A percentile compares a stretch with the other conserved stretches of the same genome.
phyloP scores from a whole-genome alignment of 2,888 invertebrate species.

The Leistus spinibarbis region DNA sequence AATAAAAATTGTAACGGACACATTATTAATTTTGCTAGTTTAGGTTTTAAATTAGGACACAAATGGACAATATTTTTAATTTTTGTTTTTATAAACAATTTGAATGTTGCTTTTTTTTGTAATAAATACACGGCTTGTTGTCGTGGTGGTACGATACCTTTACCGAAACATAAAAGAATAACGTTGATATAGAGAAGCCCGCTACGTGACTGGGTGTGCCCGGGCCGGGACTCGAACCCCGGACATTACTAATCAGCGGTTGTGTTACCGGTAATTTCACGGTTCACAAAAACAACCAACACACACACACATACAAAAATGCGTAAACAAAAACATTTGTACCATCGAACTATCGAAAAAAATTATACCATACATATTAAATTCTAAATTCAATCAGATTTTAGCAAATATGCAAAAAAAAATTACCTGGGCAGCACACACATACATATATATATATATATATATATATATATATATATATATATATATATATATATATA shows the following conservation, averaged over 20 bases:
- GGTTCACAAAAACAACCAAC: neutral
- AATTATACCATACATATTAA: neutral
- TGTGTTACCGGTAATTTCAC: neutral
- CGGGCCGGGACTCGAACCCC: conserved; percentile 8
- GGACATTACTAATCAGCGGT: conserved; percentile 14
- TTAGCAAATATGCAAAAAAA: too few species aligned
- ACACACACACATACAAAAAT: neutral
- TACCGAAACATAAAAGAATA: neutral
- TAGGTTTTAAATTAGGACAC: too few species aligned
- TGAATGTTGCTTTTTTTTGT: neutral
- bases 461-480: too few species aligned
- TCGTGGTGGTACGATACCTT: neutral
- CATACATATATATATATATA: too few species aligned
- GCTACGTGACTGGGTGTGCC: conserved; percentile 14
- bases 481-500: too few species aligned
- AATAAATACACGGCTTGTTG: neutral
- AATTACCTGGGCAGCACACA: too few species aligned
- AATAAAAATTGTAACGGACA: too few species aligned
- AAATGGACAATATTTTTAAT: too few species aligned
- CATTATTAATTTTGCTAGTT: too few species aligned
- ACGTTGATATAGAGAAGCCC: conserved; percentile 2
- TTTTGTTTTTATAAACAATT: too few species aligned
- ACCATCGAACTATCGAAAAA: neutral
- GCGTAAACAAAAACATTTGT: neutral
- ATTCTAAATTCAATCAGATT: too few species aligned